phyloP scores from a whole-genome alignment of 2,797 vertebrate species.

The Huso huso region DNA sequence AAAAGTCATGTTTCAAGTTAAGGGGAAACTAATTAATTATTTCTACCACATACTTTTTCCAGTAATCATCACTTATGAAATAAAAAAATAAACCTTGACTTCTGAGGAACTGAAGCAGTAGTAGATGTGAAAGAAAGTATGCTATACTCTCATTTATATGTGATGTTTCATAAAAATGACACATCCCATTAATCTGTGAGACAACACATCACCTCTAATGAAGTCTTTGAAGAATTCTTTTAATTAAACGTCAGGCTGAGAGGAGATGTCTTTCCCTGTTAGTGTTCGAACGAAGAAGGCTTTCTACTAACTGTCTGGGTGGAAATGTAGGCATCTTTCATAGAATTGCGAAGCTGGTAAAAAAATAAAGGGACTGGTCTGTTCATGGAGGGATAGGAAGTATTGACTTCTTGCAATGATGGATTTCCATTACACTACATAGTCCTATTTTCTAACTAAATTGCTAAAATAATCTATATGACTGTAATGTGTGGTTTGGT shows the following conservation, averaged over 20 bases:
- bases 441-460: slow-evolving; percentile 34
- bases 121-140: slow-evolving; percentile 2
- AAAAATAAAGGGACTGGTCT: slow-evolving; percentile 31
- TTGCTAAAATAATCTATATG: slow-evolving; percentile 46
- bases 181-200: slow-evolving; percentile 55
- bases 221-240: slow-evolving; percentile 67
- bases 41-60: slow-evolving; percentile 43
- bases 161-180: slow-evolving; percentile 51
- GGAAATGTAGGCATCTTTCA: slow-evolving; percentile 39
- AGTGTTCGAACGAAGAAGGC: slow-evolving; percentile 48
- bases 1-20: slow-evolving; percentile 44
- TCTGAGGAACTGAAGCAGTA: slow-evolving; percentile 18
- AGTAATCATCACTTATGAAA: slow-evolving; percentile 19
- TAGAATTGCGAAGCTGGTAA: not conserved
- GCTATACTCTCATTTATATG: slow-evolving; percentile 39
- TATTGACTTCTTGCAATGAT: slow-evolving; percentile 31
- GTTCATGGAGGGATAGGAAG: slow-evolving; percentile 22
- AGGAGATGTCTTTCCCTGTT: slow-evolving; percentile 58
- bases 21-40: slow-evolving; percentile 48
- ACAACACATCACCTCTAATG: slow-evolving; percentile 55
- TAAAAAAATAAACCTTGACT: slow-evolving; percentile 5
- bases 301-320: slow-evolving; percentile 37
- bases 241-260: slow-evolving; percentile 57
- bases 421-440: slow-evolving; percentile 25
- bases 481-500: slow-evolving; percentile 41